Percentiles rank a stretch among this genome's conserved stretches.
phyloP scores from a whole-genome alignment of 1,140 invertebrate species.

The Pseudomyrmex cubaensis region DNA sequence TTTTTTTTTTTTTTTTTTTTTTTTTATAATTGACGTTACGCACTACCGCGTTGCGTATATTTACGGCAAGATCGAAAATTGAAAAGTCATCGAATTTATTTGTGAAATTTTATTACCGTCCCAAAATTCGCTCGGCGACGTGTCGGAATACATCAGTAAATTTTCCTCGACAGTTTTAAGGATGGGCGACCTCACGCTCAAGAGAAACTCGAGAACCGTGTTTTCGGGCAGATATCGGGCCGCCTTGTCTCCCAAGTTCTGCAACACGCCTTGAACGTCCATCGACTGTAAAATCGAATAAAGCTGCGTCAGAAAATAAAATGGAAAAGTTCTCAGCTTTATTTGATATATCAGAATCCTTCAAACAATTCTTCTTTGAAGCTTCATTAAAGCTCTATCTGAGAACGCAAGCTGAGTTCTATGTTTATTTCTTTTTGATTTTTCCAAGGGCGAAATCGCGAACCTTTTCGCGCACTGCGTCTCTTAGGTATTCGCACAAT shows the following conservation, averaged over 20 bases:
- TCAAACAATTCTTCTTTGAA: background rate
- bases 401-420: background rate
- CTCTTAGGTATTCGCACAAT: constrained; percentile 67
- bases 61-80: no score
- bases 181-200: constrained; percentile 51
- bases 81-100: no score
- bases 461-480: constrained; percentile 34
- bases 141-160: constrained; percentile 37
- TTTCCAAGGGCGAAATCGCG: background rate
- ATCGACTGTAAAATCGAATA: constrained; percentile 57
- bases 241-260: constrained; percentile 21
- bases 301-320: constrained; percentile 6
- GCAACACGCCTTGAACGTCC: constrained; percentile 22
- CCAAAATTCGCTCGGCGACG: constrained; percentile 58
- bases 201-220: constrained; percentile 72
- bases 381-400: background rate
- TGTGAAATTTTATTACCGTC: constrained; percentile 66
- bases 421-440: background rate
- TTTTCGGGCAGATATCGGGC: constrained; percentile 68
- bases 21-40: no score
- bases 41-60: background rate
- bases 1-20: no score
- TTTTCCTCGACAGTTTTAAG: constrained; percentile 65
- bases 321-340: background rate
- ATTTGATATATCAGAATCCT: background rate